These are phyloP conservation scores for Melanostoma scalare DNA, from an alignment of 2,888 invertebrate species.

Conservation along the genomic window DNA sequence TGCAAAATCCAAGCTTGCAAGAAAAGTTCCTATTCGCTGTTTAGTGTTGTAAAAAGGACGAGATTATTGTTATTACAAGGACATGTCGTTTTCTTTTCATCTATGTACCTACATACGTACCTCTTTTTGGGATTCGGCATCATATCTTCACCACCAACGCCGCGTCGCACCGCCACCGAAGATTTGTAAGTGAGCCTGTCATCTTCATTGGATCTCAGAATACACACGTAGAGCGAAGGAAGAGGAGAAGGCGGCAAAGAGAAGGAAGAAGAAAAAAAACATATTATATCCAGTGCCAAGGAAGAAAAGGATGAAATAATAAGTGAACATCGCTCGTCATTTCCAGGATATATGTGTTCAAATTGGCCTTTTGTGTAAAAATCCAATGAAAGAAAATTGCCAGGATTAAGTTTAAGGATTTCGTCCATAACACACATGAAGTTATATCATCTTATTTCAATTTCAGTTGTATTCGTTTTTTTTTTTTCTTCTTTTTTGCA, in stretches of 20 bases:
- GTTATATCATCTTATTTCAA: conserved; percentile 60
- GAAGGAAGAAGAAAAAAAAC: conserved; percentile 9
- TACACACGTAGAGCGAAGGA: neutral
- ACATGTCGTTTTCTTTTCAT: conserved; percentile 66
- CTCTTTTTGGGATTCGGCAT: conserved; percentile 28
- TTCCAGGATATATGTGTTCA: conserved; percentile 64
- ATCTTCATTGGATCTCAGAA: conserved; percentile 55
- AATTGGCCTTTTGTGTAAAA: conserved; percentile 72
- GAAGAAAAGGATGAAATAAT: conserved; percentile 67
- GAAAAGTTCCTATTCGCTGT: conserved; percentile 66
- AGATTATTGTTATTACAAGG: conserved; percentile 71
- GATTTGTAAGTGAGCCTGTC: conserved; percentile 54
- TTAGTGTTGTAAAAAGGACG: conserved; percentile 69
- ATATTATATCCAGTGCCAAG: conserved; percentile 15
- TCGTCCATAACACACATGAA: conserved; percentile 42
- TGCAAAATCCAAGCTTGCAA: conserved; percentile 29
- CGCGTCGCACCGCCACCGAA: neutral
- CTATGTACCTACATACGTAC: conserved; percentile 21
- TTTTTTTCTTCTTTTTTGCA: neutral
- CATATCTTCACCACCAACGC: no score
- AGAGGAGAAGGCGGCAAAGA: neutral
- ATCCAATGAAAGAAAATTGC: conserved; percentile 75
- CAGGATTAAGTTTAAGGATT: conserved; percentile 75
- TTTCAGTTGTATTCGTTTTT: conserved; percentile 45
- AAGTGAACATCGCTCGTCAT: conserved; percentile 72